Evolutionary conservation across 2,113 vertebrate genomes (phyloP).

Genomic region (Corydoras sp.): DNA sequence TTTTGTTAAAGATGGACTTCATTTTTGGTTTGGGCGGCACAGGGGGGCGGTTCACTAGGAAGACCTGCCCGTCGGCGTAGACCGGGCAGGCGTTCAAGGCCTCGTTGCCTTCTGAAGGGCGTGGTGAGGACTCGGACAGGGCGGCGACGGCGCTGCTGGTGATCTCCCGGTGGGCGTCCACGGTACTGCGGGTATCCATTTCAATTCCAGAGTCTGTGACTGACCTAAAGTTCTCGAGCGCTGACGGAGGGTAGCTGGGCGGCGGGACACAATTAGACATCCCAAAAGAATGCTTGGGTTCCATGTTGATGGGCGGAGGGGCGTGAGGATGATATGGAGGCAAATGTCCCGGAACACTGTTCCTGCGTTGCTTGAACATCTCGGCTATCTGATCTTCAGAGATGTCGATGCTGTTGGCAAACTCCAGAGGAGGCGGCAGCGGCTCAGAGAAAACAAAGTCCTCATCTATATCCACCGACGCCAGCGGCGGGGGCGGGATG

Average conservation of each 20-base stretch:
- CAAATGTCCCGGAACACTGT: slow-evolving; percentile 52
- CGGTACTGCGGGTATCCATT: slow-evolving; percentile 86
- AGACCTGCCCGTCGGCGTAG: slow-evolving; percentile 86
- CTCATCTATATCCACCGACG: slow-evolving; percentile 89
- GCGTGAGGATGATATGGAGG: slow-evolving; percentile 63
- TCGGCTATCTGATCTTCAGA: slow-evolving; percentile 82
- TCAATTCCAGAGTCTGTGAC: slow-evolving; percentile 89
- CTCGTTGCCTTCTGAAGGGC: slow-evolving; percentile 92
- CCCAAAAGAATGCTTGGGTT: slow-evolving; percentile 63
- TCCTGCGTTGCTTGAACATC: slow-evolving; percentile 73
- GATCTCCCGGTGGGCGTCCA: slow-evolving; percentile 90
- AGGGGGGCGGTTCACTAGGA: slow-evolving; percentile 87
- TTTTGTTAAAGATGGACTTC: slow-evolving; percentile 87
- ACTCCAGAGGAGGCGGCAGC: slow-evolving; percentile 91
- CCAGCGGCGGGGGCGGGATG: slow-evolving; percentile 87
- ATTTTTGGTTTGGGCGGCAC: slow-evolving; percentile 96
- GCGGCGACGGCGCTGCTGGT: slow-evolving; percentile 98
- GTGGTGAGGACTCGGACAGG: slow-evolving; percentile 89
- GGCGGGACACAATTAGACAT: slow-evolving; percentile 80
- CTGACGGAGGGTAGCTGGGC: slow-evolving; percentile 71
- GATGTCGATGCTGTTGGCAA: slow-evolving; percentile 96
- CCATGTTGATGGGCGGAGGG: slow-evolving; percentile 58
- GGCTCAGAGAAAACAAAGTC: slow-evolving; percentile 93
- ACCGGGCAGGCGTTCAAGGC: slow-evolving; percentile 85
- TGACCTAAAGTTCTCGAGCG: slow-evolving; percentile 77